Evolutionary conservation across 2,888 invertebrate genomes (phyloP), one percentile per base, ranked within the genome.

Genomic region (Clunio marinus): DNA sequence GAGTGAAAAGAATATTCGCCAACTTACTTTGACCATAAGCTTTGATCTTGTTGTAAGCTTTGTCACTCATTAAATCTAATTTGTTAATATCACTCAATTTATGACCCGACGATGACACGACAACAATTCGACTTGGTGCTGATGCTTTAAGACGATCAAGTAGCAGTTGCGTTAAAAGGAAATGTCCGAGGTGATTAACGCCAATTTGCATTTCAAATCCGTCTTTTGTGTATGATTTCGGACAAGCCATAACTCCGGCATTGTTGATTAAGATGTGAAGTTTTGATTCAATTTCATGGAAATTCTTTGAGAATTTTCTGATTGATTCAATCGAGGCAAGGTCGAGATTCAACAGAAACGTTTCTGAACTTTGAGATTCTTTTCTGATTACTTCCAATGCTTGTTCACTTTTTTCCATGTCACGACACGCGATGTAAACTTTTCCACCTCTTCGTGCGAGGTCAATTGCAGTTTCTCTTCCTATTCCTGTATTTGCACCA

Each of bases 401-500:
- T 80, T 79, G 78, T 82, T 92, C 90, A 77, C 93, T 93, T 77
- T 83, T 85, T 45, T 81, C 77, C 81, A 91, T 82, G 80, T 93
- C 84, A 60, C 92, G 83, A 74, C 93, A 93, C 1, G 92, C 93
- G 90, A 94, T 88, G 74, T 91, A 87, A 70, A 94, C 88, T 80
- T 86, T 88, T 1, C 89, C 93, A 3, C 88, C 87, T 62, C 89
- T 79, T 69, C 80, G 81, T 0, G 91, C 92, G 73, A 93, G 81
- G 74, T 87, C 88, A 75, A 81, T 80, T 0, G 84, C 88, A 0
- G 88, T 86, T 75, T 88, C 89, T 76, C 83, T 86, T 8, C 93
- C 93, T 72, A 93, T 91, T 25, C 93, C 93, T 24, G 86, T 86
- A 78, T 87, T 91, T 5, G 90, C 86, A 10, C 93, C 93, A 0